Conservation (phyloP, 2,888 invertebrate species). For the Subacronicta megacephala region DNA sequence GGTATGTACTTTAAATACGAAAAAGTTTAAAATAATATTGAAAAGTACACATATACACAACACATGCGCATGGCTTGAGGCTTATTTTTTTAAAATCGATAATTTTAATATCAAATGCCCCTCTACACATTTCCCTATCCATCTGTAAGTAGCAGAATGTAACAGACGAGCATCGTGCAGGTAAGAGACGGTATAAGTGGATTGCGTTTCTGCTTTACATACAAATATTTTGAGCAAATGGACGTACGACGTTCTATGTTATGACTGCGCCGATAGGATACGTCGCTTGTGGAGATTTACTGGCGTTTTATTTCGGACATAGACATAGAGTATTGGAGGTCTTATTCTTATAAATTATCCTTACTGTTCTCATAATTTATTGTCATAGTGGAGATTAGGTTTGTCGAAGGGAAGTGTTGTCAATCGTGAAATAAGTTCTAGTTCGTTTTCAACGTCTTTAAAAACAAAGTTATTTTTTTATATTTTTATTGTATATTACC, state of each 20-base stretch:
- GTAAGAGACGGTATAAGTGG: constrained; percentile 87
- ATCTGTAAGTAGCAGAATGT: constrained; percentile 68
- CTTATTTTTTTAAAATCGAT: neutral
- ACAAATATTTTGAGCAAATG: constrained; percentile 87
- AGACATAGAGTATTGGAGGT: neutral
- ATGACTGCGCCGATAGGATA: constrained; percentile 31
- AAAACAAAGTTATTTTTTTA: too few relatives aligned
- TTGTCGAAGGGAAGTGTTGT: too few relatives aligned
- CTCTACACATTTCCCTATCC: constrained; percentile 63
- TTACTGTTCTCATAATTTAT: neutral
- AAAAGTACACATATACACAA: too few relatives aligned
- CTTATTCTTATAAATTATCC: neutral
- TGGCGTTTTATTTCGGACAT: constrained; percentile 28
- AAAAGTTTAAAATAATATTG: too few relatives aligned
- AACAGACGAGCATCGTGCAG: constrained; percentile 83
- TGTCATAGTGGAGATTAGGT: neutral
- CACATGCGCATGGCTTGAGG: too few relatives aligned
- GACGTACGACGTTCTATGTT: constrained; percentile 42
- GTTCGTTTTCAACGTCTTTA: too few relatives aligned
- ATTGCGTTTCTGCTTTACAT: constrained; percentile 89
- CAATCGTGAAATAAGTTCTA: too few relatives aligned
- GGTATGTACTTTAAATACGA: too few relatives aligned
- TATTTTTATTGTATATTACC: too few relatives aligned
- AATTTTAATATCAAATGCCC: neutral
- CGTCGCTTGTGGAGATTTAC: constrained; percentile 29